phyloP scores from a whole-genome alignment of 2,113 vertebrate species.

The Petrocephalus microphthalmus region DNA sequence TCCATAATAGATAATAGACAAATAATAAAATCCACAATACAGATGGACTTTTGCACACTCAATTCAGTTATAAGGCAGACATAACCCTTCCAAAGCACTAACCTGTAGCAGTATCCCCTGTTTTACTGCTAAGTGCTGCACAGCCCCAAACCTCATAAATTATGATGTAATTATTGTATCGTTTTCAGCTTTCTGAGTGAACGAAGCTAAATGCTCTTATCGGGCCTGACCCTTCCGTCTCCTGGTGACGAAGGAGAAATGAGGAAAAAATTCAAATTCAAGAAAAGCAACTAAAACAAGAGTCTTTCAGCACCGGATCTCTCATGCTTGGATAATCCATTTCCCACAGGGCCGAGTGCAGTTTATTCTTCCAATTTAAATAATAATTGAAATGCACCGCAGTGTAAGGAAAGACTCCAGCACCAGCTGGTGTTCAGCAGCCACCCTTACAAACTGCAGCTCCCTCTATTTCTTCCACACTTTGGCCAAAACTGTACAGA shows the following conservation, averaged over 20 bases:
- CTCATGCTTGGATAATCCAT: constrained; percentile 26
- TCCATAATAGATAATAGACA: background rate
- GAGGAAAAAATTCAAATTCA: constrained; percentile 22
- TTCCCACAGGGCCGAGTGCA: constrained; percentile 31
- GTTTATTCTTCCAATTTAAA: constrained; percentile 45
- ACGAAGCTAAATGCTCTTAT: constrained; percentile 12
- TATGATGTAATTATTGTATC: constrained; percentile 8
- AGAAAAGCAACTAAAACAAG: constrained; percentile 2
- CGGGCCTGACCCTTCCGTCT: constrained; percentile 13
- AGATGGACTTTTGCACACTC: background rate
- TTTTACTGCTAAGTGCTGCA: background rate
- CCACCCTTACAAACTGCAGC: constrained; percentile 48
- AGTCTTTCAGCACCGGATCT: constrained; percentile 20
- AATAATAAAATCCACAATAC: background rate
- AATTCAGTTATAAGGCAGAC: background rate
- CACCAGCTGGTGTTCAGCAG: constrained; percentile 45
- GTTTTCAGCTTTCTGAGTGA: background rate
- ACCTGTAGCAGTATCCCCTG: background rate
- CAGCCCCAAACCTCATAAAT: background rate
- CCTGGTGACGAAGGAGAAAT: constrained; percentile 23
- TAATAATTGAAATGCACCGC: constrained; percentile 44
- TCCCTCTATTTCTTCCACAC: constrained; percentile 12
- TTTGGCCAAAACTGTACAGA: background rate
- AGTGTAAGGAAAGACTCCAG: constrained; percentile 29
- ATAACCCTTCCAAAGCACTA: background rate